phyloP scores from a whole-genome alignment of 2,797 vertebrate species.

The Scarus forsteni region DNA sequence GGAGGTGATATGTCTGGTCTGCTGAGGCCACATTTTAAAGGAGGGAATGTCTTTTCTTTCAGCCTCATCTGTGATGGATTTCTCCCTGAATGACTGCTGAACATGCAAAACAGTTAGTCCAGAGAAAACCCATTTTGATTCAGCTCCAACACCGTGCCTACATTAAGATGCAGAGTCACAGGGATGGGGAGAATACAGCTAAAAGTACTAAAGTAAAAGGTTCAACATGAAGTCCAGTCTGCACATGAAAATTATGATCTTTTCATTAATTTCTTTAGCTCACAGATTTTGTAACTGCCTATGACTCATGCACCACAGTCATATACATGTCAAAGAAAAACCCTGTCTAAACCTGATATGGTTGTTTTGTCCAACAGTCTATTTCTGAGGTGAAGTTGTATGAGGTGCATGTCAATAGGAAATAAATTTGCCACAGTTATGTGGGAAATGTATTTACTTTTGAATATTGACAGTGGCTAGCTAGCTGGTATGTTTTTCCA shows the following conservation, averaged over 20 bases:
- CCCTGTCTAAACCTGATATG: no score
- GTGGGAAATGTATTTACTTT: no score
- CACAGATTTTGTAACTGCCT: no score
- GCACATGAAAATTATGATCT: not conserved
- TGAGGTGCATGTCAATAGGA: no score
- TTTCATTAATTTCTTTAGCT: no score
- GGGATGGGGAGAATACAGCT: not conserved
- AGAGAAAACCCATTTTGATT: constrained; percentile 21
- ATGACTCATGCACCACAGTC: no score
- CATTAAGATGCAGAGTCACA: constrained; percentile 12
- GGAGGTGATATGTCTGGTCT: constrained; percentile 13
- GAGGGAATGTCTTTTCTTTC: not conserved
- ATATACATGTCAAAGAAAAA: no score
- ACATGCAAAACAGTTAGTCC: constrained; percentile 24
- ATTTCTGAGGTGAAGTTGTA: no score
- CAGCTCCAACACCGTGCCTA: not conserved
- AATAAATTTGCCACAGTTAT: no score
- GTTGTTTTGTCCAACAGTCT: no score
- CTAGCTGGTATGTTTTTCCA: no score
- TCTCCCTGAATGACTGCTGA: constrained; percentile 47
- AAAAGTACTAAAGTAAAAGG: constrained; percentile 5
- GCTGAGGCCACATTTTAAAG: constrained; percentile 1
- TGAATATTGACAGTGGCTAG: no score
- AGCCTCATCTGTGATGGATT: constrained; percentile 36
- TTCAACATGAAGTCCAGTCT: not conserved